A percentile compares a stretch with the other conserved stretches of the same genome.
Evolutionary conservation across 2,113 vertebrate species (phyloP).

Genomic region (Oryzias melastigma): DNA sequence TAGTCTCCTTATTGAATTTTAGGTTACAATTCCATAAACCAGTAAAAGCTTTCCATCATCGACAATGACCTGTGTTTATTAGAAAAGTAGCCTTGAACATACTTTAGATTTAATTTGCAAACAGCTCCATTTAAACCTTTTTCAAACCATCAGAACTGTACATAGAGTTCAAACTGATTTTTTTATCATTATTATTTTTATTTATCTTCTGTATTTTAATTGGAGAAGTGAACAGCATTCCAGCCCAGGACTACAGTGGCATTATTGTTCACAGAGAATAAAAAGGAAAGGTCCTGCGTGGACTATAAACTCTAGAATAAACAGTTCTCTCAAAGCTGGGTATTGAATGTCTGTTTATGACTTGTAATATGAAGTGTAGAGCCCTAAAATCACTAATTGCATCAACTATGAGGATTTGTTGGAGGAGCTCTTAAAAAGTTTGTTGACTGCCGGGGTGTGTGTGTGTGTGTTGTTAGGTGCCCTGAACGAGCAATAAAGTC

Average conservation of each 20-base stretch:
- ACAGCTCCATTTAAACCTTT: slow-evolving; percentile 35
- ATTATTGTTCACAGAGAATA: slow-evolving; percentile 74
- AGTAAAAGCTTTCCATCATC: no score
- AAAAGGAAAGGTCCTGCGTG: slow-evolving; percentile 64
- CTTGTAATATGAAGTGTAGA: slow-evolving; percentile 73
- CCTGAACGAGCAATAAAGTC: slow-evolving; percentile 24
- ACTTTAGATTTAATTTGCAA: slow-evolving; percentile 19
- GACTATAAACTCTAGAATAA: slow-evolving; percentile 73
- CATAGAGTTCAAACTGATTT: slow-evolving; percentile 35
- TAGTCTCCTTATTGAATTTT: no score
- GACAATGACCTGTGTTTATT: slow-evolving; percentile 10
- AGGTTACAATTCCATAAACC: no score
- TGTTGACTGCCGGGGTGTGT: slow-evolving; percentile 11
- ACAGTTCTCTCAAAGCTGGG: slow-evolving; percentile 77
- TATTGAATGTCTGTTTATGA: slow-evolving; percentile 87
- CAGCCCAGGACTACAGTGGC: slow-evolving; percentile 61
- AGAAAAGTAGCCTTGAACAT: slow-evolving; percentile 44
- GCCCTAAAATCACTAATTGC: slow-evolving; percentile 76
- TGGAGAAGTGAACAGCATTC: slow-evolving; percentile 70
- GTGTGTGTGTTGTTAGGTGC: slow-evolving; percentile 7
- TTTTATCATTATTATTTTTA: slow-evolving; percentile 46
- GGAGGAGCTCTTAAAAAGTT: slow-evolving; percentile 49
- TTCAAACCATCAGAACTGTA: slow-evolving; percentile 29
- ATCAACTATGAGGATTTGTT: slow-evolving; percentile 69
- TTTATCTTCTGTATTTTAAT: slow-evolving; percentile 74